Base-by-base conservation (phyloP, 1,140 invertebrate species). In the Thrips palmi region DNA sequence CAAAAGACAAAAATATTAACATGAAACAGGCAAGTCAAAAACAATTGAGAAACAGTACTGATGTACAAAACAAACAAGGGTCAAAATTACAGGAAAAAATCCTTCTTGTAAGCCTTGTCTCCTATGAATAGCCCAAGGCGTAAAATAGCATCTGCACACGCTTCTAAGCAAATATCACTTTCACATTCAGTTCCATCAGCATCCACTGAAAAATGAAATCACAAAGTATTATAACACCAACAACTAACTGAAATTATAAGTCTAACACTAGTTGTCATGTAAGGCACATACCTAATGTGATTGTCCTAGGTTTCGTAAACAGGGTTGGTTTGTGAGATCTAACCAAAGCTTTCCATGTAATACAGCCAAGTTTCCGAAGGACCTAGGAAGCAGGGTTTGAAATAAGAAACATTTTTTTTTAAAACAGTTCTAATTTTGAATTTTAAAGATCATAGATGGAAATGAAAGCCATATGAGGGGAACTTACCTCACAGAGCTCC, bases 111-210 rank as follows among this genome's bases (percentile, higher is more conserved):
- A 29, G 56, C 59, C 37, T 66, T 67, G 7, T 59, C 56, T 14
- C 67, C 69, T 39, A 71, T 64, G 47, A 72, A 73, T 36, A 59
- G 55, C n/a, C 67, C 59, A 10, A 71, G 57, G 30, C 58, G 60
- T 17, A 64, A 43, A 11, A 67, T 52, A 6, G 67, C 67, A 47
- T 67, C 62, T 17, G 54, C 50, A 14, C 50, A 43, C 23, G 64
- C 55, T 35, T 65, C 58, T 6, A 67, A 49, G 17, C 59, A 45
- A 30, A 67, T 48, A 34, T 60, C 52, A 30, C 57, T 50, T 41
- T 63, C 57, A 25, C 54, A 45, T 39, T 57, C 58, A 34, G 62
- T 54, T 17, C 57, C 56, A 38, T 51, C 57, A 43, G 49, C 49
- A 40, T 46, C 47, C 45, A 51, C 54, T 52, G 46, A 44, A 45